Percentiles rank a stretch among this genome's conserved stretches.
phyloP scores from a whole-genome alignment of 2,797 vertebrate species.

The Oryzias dopingdopingensis region DNA sequence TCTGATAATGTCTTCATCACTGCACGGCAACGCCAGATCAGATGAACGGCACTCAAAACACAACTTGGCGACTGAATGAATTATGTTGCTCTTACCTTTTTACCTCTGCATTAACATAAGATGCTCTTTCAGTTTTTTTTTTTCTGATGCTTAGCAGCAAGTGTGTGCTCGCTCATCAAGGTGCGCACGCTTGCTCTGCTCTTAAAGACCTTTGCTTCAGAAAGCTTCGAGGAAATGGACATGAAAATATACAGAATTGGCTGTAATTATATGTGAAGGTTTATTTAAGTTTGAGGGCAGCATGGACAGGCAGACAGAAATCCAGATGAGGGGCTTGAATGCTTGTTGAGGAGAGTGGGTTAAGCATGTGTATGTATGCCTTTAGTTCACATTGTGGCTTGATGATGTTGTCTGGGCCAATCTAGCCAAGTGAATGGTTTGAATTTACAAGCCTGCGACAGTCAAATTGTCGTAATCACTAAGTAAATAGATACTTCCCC shows the following conservation, averaged over 20 bases:
- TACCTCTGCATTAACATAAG: slow-evolving; percentile 71
- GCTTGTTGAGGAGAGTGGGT: slow-evolving; percentile 38
- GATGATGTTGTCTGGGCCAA: slow-evolving; percentile 80
- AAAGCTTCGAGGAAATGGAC: slow-evolving; percentile 73
- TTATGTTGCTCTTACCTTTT: slow-evolving; percentile 70
- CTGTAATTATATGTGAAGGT: slow-evolving; percentile 78
- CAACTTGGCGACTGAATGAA: slow-evolving; percentile 40
- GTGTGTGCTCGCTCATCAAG: slow-evolving; percentile 50
- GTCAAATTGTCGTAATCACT: slow-evolving; percentile 85
- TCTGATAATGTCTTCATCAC: slow-evolving; percentile 75
- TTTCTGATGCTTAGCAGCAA: slow-evolving; percentile 27
- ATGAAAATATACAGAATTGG: slow-evolving; percentile 80
- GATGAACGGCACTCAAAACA: slow-evolving; percentile 48
- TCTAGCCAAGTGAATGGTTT: slow-evolving; percentile 78
- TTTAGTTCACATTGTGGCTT: slow-evolving; percentile 64
- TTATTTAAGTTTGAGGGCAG: slow-evolving; percentile 79
- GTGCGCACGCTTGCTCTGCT: slow-evolving; percentile 46
- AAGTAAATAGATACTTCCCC: slow-evolving; percentile 86
- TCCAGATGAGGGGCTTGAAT: slow-evolving; percentile 64
- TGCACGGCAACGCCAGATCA: slow-evolving; percentile 48
- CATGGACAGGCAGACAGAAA: slow-evolving; percentile 62
- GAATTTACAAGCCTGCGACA: slow-evolving; percentile 80
- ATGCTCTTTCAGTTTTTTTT: slow-evolving; percentile 52
- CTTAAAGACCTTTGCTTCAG: slow-evolving; percentile 58
- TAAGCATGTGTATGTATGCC: slow-evolving; percentile 42